Evolutionary conservation across 2,113 vertebrate species (phyloP).

Genomic region (Platysternon megacephalum): DNA sequence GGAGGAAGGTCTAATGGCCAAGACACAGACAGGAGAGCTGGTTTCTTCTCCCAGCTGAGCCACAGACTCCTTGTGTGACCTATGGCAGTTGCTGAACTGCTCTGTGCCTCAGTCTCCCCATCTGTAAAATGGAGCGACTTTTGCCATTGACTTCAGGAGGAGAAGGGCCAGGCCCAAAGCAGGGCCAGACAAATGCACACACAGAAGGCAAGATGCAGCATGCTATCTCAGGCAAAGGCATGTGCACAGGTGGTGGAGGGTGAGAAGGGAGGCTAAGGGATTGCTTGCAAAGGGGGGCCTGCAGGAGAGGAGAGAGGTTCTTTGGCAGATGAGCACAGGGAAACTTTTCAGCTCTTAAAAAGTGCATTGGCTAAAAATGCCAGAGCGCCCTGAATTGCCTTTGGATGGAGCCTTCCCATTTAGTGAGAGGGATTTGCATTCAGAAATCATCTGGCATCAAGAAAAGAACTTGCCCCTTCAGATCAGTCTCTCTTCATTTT

Average conservation of each 20-base stretch:
- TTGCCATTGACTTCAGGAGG: not conserved
- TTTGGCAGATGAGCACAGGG: slow-evolving; percentile 3
- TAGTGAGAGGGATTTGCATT: not conserved
- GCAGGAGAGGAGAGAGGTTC: not conserved
- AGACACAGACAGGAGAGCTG: not conserved
- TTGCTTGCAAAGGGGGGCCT: not conserved
- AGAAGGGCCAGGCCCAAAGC: not conserved
- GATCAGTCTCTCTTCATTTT: not conserved
- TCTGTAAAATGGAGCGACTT: slow-evolving; percentile 3
- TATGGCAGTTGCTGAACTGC: not conserved
- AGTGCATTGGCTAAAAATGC: slow-evolving; percentile 43
- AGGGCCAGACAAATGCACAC: not conserved
- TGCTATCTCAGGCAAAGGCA: not conserved
- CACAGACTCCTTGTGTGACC: not conserved
- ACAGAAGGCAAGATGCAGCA: not conserved
- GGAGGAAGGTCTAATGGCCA: not conserved
- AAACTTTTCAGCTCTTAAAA: slow-evolving; percentile 44
- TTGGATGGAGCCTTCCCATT: slow-evolving; percentile 12
- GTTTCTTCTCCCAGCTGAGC: not conserved
- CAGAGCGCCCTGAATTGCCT: slow-evolving; percentile 20
- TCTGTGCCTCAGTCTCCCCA: not conserved
- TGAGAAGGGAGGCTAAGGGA: not conserved
- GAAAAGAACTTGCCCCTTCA: not conserved
- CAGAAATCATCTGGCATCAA: not conserved
- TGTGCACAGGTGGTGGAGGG: not conserved